Evolutionary conservation across 2,113 vertebrate species (phyloP), one percentile per base, ranked within the genome.

Genomic region (Pseudorectes ferrugineus): DNA sequence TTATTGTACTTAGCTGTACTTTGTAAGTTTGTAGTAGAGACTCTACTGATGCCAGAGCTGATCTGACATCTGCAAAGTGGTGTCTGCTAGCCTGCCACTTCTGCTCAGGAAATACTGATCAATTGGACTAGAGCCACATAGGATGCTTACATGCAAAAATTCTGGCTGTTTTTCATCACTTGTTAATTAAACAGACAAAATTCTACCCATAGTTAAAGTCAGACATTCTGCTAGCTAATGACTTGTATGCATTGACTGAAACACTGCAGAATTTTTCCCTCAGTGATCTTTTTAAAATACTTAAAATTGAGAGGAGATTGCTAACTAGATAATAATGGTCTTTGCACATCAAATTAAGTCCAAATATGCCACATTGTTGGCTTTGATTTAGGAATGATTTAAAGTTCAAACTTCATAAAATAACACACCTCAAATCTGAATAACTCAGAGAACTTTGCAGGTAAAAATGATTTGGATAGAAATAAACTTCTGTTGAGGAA

Each of bases 361-460:
- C 65, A 75, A 89, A 84, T 81, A 66, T 48, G 33, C 46, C 76
- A 43, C 0, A 1, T 36, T 46, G 18, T 88, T 94, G 52, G 52
- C 66, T 92, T 88, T 88, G 75, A 71, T 88, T 94, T 85, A 77
- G 51, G 35, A 93, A 63, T 67, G 46, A 46, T 77, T 91, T 86
- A 91, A 93, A 86, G 42, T 54, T 80, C 63, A 80, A 43, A 19
- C 63, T 71, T 88, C 51, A 43, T 62, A 58, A 76, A 97, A 73
- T 83, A 76, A 58, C 36, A 67, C 12, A n/a, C 28, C 40, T 92
- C 40, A 51, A 2, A 51, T 79, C 10, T 70, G 42, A 90, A n/a
- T 58, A 85, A 68, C 26, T 89, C 24, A 40, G 55, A 93, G 40
- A 81, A 55, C 25, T 67, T 61, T 52, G 18, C 29, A 68, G 28